Conservation (phyloP, 1,140 invertebrate species). For the Agrypnia vestita region DNA sequence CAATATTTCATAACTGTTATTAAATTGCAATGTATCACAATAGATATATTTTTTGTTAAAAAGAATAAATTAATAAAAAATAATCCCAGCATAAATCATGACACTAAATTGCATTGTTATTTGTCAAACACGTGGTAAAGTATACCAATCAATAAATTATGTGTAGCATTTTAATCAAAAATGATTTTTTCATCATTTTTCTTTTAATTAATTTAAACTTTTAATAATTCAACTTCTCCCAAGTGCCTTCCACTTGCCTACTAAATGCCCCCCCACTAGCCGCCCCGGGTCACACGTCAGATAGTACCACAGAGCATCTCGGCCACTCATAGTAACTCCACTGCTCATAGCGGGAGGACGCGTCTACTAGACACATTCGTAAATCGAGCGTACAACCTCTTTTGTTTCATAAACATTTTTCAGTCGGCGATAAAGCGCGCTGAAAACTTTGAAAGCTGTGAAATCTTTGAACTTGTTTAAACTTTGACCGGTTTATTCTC, state of each 20-base stretch:
- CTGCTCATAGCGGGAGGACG: slow-evolving; percentile 18
- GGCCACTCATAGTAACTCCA: slow-evolving; percentile 24
- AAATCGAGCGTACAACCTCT: not conserved
- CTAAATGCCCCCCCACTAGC: not conserved
- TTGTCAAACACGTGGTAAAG: too few relatives aligned
- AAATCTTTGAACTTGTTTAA: slow-evolving; percentile 5
- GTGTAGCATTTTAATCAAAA: too few relatives aligned
- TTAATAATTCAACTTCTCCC: not conserved
- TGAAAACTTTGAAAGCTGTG: slow-evolving; percentile 3
- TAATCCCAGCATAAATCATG: too few relatives aligned
- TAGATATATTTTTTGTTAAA: too few relatives aligned
- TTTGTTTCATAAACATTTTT: slow-evolving; percentile 22
- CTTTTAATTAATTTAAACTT: not conserved
- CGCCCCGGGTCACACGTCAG: slow-evolving; percentile 8
- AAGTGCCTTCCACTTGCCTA: not conserved
- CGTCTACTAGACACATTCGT: not conserved
- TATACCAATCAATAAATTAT: too few relatives aligned
- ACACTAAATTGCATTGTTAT: too few relatives aligned
- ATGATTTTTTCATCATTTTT: not conserved
- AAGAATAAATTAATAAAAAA: too few relatives aligned
- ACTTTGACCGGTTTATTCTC: not conserved
- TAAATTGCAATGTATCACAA: too few relatives aligned
- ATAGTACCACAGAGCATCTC: slow-evolving; percentile 23
- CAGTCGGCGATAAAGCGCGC: not conserved
- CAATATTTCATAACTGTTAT: too few relatives aligned